Evolutionary conservation across 2,888 invertebrate genomes (phyloP).

Genomic region (Tachina lurida): DNA sequence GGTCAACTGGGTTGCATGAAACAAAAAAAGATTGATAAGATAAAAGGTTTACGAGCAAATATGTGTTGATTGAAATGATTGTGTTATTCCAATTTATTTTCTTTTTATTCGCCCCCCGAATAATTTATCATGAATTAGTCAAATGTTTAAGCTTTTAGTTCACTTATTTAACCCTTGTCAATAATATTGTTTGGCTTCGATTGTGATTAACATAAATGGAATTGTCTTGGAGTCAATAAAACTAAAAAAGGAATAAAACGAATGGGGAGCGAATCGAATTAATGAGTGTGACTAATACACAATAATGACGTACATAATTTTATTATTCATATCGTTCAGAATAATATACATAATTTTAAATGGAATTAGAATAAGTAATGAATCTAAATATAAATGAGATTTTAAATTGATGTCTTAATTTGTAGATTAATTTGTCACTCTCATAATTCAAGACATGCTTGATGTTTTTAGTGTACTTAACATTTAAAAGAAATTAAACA

Average conservation of each 20-base stretch:
- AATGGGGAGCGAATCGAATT: neutral
- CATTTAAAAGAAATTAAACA: too few species aligned
- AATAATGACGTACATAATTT: neutral
- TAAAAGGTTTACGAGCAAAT: constrained; percentile 23
- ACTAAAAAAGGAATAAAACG: neutral
- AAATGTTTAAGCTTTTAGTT: constrained; percentile 8
- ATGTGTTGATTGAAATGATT: neutral
- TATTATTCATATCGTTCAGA: neutral
- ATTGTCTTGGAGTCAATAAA: constrained; percentile 22
- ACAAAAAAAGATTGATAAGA: constrained; percentile 43
- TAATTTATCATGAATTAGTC: neutral
- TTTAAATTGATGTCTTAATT: too few species aligned
- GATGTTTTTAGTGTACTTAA: too few species aligned
- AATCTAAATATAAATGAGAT: too few species aligned
- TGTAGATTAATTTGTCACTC: too few species aligned
- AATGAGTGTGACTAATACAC: neutral
- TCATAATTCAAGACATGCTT: too few species aligned
- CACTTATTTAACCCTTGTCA: constrained; percentile 21
- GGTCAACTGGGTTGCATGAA: too few species aligned
- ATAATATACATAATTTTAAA: too few species aligned
- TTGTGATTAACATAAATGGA: constrained; percentile 2
- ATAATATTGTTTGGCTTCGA: neutral
- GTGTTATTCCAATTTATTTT: neutral
- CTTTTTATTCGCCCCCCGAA: neutral
- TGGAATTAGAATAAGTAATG: too few species aligned